Evolutionary conservation across 2,113 vertebrate species (phyloP).

Genomic region (Syngnathus floridae): DNA sequence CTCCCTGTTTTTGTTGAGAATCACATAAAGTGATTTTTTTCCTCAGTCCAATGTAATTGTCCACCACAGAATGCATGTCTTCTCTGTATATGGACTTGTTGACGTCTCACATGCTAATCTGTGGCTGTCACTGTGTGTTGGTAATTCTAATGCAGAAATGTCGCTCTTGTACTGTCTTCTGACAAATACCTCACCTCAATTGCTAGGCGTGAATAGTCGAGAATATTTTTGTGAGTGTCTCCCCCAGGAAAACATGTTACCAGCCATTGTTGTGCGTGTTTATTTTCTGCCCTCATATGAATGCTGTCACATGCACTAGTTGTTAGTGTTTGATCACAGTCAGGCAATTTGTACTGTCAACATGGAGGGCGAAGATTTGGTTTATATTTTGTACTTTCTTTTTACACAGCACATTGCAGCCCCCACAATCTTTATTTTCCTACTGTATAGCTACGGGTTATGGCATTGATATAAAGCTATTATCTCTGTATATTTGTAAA

Average conservation of each 20-base stretch:
- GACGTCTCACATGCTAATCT: conserved; percentile 11
- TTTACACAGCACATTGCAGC: conserved; percentile 75
- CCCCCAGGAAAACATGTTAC: conserved; percentile 17
- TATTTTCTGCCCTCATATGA: conserved; percentile 41
- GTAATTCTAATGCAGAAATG: conserved; percentile 33
- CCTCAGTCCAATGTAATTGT: neutral
- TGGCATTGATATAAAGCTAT: conserved; percentile 56
- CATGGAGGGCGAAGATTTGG: conserved; percentile 19
- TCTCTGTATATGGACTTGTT: conserved; percentile 5
- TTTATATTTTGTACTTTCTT: conserved; percentile 57
- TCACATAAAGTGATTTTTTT: neutral
- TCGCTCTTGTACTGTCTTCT: conserved; percentile 56
- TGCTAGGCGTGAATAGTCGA: conserved; percentile 36
- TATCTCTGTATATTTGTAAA: conserved; percentile 70
- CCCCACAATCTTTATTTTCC: conserved; percentile 65
- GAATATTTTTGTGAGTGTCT: conserved; percentile 27
- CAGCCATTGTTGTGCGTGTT: conserved; percentile 35
- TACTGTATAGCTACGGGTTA: conserved; percentile 61
- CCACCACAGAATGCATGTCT: conserved; percentile 6
- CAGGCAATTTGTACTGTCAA: conserved; percentile 45
- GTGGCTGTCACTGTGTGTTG: conserved; percentile 29
- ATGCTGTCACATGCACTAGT: conserved; percentile 49
- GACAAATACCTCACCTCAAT: conserved; percentile 51
- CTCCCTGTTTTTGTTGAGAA: neutral
- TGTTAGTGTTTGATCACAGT: conserved; percentile 27